Evolutionary conservation across 1,140 invertebrate species (phyloP), one percentile per base, ranked within the genome.

Genomic region (Apis dorsata): DNA sequence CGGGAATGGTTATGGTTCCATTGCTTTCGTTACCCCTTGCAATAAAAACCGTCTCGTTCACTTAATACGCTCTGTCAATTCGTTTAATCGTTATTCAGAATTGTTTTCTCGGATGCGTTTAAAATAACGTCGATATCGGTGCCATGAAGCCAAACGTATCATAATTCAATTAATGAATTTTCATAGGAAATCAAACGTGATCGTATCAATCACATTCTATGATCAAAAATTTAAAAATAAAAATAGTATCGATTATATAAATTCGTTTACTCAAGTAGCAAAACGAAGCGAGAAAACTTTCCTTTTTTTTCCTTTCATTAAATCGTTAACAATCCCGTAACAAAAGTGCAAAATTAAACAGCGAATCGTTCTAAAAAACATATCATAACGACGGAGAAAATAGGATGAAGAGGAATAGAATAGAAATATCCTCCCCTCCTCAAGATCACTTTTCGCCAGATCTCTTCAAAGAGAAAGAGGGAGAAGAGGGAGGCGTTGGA

Each of bases 1-100:
- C 63, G 75, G 71, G 81, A 87, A 85, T 69, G 82, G 82, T 85
- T 81, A 87, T 81, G 73, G 77, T 69, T 71, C 81, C 59, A 19
- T 13, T 68, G 34, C 21, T 70, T 49, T n/a, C 76, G 53, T 49
- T 70, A 51, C 11, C 9, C 28, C 28, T 51, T n/a, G 44, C 11
- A 28, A 62, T 51, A 63, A 79, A 79, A 62, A 60, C 34, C 59
- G 68, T 7, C 8, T 13, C 21, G 59, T 51, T 28, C 59, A 44
- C 24, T 73, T 62, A 72, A 79, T 63, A 21, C 66, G 24, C 19
- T 57, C 72, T 74, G 72, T 57, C n/a, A 71, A 72, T 72, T 79
- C 51, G 49, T 63, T 63, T 72, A 65, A 63, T 51, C n/a, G 21
- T 49, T 49, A 63, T 24, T 44, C 34, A 24, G 8, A 75, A 51